Conservation (phyloP, 1,140 invertebrate genomes). For the Alviniconcha marisindica region DNA sequence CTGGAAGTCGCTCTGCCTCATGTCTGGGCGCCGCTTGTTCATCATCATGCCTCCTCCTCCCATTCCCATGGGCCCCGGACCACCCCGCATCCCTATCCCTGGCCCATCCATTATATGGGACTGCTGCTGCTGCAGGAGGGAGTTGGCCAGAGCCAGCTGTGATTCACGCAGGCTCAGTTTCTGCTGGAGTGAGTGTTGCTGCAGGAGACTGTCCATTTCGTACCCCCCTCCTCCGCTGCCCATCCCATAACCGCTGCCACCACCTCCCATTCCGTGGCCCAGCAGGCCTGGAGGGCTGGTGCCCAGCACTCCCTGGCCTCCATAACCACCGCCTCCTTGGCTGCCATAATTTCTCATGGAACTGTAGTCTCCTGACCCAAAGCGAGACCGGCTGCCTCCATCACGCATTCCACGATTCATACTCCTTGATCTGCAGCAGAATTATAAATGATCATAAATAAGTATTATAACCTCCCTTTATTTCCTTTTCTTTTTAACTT, state of each 20-base stretch:
- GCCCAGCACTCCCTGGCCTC: background rate
- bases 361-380: background rate
- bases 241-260: background rate
- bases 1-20: constrained; percentile 1
- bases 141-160: constrained; percentile 48
- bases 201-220: constrained; percentile 33
- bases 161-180: constrained; percentile 48
- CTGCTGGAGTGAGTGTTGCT: constrained; percentile 20
- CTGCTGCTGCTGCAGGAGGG: constrained; percentile 42
- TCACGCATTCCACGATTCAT: constrained; percentile 30
- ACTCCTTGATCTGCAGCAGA: background rate
- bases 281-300: background rate
- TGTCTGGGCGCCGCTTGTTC: constrained; percentile 30
- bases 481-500: background rate
- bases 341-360: background rate
- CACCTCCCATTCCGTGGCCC: background rate
- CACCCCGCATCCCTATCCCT: background rate
- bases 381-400: background rate
- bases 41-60: constrained; percentile 14
- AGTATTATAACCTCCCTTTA: background rate
- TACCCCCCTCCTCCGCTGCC: constrained; percentile 19
- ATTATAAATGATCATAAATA: background rate
- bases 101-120: background rate
- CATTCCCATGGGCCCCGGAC: background rate
- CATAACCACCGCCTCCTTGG: background rate